Conservation (phyloP, 2,888 invertebrate genomes). For the Cactoblastis cactorum region DNA sequence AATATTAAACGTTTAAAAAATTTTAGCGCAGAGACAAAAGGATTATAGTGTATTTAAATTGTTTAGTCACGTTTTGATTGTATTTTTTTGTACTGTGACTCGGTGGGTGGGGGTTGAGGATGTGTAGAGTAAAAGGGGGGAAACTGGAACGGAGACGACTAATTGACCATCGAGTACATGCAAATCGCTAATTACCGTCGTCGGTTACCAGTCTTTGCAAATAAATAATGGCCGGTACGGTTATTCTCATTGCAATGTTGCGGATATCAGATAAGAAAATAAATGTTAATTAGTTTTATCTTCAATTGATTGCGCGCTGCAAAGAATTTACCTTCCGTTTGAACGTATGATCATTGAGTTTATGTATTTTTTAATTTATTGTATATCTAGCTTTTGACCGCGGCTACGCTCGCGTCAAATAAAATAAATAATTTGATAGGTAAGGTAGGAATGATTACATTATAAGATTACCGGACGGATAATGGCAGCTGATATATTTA, state of each 20-base stretch:
- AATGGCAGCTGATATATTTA: too few relatives aligned
- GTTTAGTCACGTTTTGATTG: not conserved
- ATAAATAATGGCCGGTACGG: constrained; percentile 45
- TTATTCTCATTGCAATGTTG: constrained; percentile 34
- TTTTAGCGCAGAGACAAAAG: too few relatives aligned
- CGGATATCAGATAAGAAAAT: constrained; percentile 6
- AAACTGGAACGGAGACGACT: constrained; percentile 49
- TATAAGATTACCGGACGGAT: too few relatives aligned
- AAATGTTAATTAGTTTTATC: constrained; percentile 14
- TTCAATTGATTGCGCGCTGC: constrained; percentile 9
- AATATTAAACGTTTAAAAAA: too few relatives aligned
- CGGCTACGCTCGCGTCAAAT: too few relatives aligned
- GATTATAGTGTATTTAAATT: not conserved
- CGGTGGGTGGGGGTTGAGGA: constrained; percentile 20
- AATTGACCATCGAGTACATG: constrained; percentile 64
- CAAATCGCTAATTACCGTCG: constrained; percentile 63
- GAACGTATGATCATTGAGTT: not conserved
- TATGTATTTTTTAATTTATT: too few relatives aligned
- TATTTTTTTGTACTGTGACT: not conserved
- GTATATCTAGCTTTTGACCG: too few relatives aligned
- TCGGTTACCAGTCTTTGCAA: constrained; percentile 41
- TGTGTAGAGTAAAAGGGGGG: constrained; percentile 25
- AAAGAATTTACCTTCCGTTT: not conserved
- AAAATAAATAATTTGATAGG: too few relatives aligned
- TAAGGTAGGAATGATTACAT: too few relatives aligned